Evolutionary conservation across 2,888 invertebrate species (phyloP), one percentile per base, ranked within the genome.

Genomic region (Apodemia duryi): DNA sequence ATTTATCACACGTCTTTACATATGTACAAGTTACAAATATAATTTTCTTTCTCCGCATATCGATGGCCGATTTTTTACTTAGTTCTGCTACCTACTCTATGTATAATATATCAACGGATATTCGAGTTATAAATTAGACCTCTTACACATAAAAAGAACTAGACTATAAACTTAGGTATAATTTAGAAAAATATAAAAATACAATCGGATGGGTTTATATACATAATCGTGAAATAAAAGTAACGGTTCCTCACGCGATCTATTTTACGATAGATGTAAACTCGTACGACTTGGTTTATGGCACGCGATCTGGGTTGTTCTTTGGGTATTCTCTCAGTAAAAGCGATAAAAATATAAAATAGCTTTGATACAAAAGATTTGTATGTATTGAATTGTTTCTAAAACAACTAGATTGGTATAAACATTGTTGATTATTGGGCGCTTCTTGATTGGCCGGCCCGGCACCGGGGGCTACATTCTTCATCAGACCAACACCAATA

Each of bases 201-300:
- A 54, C 11, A 54, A 54, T 54, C 54, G 11, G 54, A 54, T 54
- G 54, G 29, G 29, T 29, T 54, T 29, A 54, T 54, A 54, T 64
- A 60, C 64, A 64, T 64, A 64, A 64, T 64, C 57, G 64, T 35
- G 35, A 61, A 46, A 46, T 54, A 54, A 54, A 54, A 54, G 54
- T 54, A 29, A 54, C 28, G 54, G 6, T 54, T 54, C 46, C 66
- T 35, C 63, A 67, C 69, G 65, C 66, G 68, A 68, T 65, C 66
- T 61, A 63, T 67, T 69, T 70, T 70, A 69, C 67, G 68, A 67
- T 61, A 51, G 68, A 69, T 66, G 65, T 68, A 67, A 69, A 41
- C 54, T 32, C 38, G 11, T 61, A 66, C 54, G 54, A 54, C 54
- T 54, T 28, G 54, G 54, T 54, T 54, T 54, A 54, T 54, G 29